Percentiles rank a stretch among this genome's conserved stretches.
Conservation (phyloP, 2,888 invertebrate genomes). For the Amblyteles armatorius region DNA sequence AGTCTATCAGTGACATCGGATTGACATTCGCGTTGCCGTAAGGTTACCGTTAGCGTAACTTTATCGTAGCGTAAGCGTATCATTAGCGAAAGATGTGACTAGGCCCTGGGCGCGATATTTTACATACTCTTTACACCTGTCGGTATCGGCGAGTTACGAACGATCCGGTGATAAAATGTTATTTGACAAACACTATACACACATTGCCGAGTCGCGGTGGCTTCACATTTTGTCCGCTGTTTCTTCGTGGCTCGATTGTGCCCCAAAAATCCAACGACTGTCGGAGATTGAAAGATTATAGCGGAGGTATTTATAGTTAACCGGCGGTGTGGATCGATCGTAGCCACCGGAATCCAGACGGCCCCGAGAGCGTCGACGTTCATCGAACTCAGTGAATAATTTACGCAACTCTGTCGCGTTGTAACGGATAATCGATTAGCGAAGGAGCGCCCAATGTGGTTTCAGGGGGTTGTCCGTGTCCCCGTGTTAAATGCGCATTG, state of each 20-base stretch:
- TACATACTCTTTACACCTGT: no score
- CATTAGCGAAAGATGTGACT: no score
- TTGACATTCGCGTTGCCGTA: no score
- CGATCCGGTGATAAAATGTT: background rate
- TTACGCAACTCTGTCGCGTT: slow-evolving; percentile 21
- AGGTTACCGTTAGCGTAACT: no score
- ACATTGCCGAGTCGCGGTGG: background rate
- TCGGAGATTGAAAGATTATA: background rate
- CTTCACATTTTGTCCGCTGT: background rate
- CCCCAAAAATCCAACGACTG: background rate
- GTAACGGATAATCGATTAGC: slow-evolving; percentile 37
- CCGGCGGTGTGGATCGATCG: slow-evolving; percentile 10
- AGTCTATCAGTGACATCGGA: no score
- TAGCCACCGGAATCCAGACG: slow-evolving; percentile 31
- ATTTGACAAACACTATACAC: background rate
- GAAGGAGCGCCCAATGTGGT: background rate
- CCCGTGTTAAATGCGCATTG: background rate
- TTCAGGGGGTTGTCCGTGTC: background rate
- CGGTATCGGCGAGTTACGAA: background rate
- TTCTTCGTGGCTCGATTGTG: background rate
- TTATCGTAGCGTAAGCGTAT: no score
- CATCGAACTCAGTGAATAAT: slow-evolving; percentile 42
- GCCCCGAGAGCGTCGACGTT: background rate
- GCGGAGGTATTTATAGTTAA: slow-evolving; percentile 9
- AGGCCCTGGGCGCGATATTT: no score